Base-by-base conservation (phyloP, 2,797 vertebrate species). In the Lepus townsendii region DNA sequence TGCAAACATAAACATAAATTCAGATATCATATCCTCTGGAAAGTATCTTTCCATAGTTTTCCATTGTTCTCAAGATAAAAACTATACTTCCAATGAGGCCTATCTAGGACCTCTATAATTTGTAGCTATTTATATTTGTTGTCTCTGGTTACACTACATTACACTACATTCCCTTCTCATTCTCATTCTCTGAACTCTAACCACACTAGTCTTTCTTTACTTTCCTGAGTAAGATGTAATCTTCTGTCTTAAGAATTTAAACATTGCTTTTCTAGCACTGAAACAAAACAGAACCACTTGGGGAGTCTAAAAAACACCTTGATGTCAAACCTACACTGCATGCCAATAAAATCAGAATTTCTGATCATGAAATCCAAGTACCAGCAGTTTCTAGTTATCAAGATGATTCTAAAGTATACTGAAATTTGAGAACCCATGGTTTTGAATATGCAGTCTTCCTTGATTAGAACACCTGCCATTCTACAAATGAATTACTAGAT, bases 301-400 rank as follows among this genome's bases (percentile, higher is more conserved):
- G 30, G n/a, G 19, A 63, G 27, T 78, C 54, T 50, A 32, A 79
- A 57, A 66, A 42, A 20, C 47, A 16, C 47, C 4, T 14, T 13
- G 68, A n/a, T 35, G 52, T 10, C 20, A 69, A 78, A 73, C 30
- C 7, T 19, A 69, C 7, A 63, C 9, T 2, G 30, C 26, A 35
- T 82, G 30, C n/a, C 22, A 88, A 50, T 47, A 68, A 90, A 63
- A 88, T 69, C 42, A 75, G 47, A 54, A 75, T 80, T 90, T 90
- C 77, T 60, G 17, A 26, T 8, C 26, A 72, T 62, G 47, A 78
- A 30, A 47, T 75, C 0, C 2, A 90, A 5, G 24, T 16, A 65
- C 65, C 6, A 27, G 9, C 62, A 86, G 5, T 35, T 73, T 75
- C 68, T 42, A 82, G 26, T 90, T 78, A 79, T 27, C 9, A 79